Percentiles rank a stretch among this genome's conserved stretches.
Conservation (phyloP, 2,888 invertebrate species). For the Perdita meconis region DNA sequence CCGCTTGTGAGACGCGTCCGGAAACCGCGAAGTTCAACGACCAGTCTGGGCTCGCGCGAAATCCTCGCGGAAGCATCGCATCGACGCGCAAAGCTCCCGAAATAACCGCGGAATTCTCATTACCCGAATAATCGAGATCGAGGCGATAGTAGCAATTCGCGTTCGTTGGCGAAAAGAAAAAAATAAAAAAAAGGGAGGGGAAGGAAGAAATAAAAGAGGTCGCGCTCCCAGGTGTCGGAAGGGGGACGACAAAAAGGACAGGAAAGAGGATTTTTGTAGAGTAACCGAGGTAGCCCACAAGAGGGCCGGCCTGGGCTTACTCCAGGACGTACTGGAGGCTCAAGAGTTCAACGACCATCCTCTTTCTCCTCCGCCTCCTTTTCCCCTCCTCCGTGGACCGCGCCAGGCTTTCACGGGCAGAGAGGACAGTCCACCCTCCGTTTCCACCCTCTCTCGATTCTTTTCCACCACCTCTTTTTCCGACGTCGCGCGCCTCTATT, state of each 20-base stretch:
- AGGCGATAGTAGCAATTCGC: constrained; percentile 32
- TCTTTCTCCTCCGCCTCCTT: constrained; percentile 35
- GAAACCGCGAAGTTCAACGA: constrained; percentile 49
- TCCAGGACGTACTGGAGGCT: constrained; percentile 67
- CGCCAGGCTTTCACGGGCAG: constrained; percentile 41
- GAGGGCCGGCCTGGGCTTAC: constrained; percentile 59
- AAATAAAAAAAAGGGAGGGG: too few species aligned
- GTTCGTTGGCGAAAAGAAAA: background rate
- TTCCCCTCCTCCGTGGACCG: constrained; percentile 42
- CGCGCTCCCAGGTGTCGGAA: constrained; percentile 32
- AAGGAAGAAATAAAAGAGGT: background rate
- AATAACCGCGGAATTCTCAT: constrained; percentile 59
- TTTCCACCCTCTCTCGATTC: constrained; percentile 53
- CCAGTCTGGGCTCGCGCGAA: constrained; percentile 17
- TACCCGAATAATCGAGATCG: constrained; percentile 51
- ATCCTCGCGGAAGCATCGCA: constrained; percentile 36
- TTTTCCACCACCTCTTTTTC: constrained; percentile 49
- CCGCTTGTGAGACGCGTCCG: constrained; percentile 2
- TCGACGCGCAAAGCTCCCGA: constrained; percentile 28
- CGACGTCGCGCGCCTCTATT: constrained; percentile 28
- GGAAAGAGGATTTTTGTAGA: constrained; percentile 40
- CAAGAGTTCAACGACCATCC: constrained; percentile 70
- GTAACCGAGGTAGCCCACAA: constrained; percentile 32
- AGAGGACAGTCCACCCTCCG: constrained; percentile 65
- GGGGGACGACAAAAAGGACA: constrained; percentile 5